Percentiles rank a stretch among this genome's conserved stretches.
Conservation (phyloP, 2,113 vertebrate species). For the Rynchops niger region DNA sequence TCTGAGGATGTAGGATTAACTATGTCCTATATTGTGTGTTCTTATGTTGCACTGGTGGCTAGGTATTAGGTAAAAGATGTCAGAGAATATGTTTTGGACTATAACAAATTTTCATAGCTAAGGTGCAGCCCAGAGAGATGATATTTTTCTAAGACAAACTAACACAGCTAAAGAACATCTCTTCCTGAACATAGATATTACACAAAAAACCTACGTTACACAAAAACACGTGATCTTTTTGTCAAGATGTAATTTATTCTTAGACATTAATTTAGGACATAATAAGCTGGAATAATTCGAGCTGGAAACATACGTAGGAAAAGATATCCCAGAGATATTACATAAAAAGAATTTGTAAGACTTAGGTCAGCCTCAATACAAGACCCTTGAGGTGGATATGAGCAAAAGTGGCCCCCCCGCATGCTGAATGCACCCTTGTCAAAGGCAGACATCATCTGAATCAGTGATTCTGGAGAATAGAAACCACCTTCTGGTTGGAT, state of each 20-base stretch:
- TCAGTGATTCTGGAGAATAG: constrained; percentile 27
- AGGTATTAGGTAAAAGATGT: neutral
- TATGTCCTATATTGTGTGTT: neutral
- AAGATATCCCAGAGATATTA: neutral
- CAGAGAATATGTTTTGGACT: neutral
- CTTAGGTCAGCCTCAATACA: neutral
- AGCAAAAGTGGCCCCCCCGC: neutral
- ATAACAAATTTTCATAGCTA: neutral
- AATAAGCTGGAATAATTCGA: neutral
- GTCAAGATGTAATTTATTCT: neutral
- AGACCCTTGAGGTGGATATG: neutral
- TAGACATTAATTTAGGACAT: neutral
- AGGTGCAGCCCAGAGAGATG: neutral
- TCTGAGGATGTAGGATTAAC: neutral
- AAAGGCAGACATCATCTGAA: constrained; percentile 25
- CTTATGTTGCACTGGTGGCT: neutral
- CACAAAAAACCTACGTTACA: neutral
- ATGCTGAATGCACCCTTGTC: neutral
- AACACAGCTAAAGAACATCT: neutral
- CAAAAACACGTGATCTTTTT: neutral
- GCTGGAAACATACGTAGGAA: neutral
- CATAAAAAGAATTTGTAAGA: neutral
- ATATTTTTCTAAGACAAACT: neutral
- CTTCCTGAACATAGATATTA: neutral
- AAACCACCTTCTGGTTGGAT: constrained; percentile 38